Base-by-base conservation (phyloP, 30 jellyfish, hydroid and myxozoan species). In the Aurelia sp. region DNA sequence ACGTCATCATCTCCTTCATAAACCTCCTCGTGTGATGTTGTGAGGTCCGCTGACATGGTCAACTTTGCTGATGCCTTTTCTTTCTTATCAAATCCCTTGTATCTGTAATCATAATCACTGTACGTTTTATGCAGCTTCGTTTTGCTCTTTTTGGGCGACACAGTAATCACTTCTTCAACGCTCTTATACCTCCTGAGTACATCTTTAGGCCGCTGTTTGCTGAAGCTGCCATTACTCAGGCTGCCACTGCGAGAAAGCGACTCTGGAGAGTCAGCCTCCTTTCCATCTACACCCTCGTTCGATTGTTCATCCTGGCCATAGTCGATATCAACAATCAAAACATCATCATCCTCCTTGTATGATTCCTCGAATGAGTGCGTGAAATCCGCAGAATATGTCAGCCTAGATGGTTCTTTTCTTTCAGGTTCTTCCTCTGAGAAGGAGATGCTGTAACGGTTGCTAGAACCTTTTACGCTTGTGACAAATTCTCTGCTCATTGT, bases 361-460 rank as follows among this genome's bases (percentile, higher is more conserved):
- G 79, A 55, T 35, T 78, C 89, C 50, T 78, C 89, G 73, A 55
- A 78, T 17, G 89, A 78, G 60, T 55, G 89, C 35, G 89, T 78
- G 58, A 78, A 78, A 50, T 78, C 89, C n/a, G 89, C 52, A 15
- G 89, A 78, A 38, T 61, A 67, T 8, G 89, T 78, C 80, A 78
- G 73, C 61, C 73, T 63, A 22, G 89, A 78, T 5, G 51, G 73
- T 44, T 59, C 33, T 11, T 78, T 78, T 21, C 62, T 22, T 30
- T 44, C 80, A 13, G 70, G 61, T 41, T 62, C 73, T 55, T 78
- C 89, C 47, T 78, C 89, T 63, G 59, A 20, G 63, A 78, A 78
- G 22, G 89, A 78, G 11, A 78, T 78, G 60, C 68, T 78, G 58
- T 55, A 64, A 13, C 89, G 50, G n/a, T 41, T 78, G 80, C 68